Percentiles rank a stretch among this genome's conserved stretches.
phyloP scores from a whole-genome alignment of 2,797 vertebrate species.

The Phataginus tricuspis region DNA sequence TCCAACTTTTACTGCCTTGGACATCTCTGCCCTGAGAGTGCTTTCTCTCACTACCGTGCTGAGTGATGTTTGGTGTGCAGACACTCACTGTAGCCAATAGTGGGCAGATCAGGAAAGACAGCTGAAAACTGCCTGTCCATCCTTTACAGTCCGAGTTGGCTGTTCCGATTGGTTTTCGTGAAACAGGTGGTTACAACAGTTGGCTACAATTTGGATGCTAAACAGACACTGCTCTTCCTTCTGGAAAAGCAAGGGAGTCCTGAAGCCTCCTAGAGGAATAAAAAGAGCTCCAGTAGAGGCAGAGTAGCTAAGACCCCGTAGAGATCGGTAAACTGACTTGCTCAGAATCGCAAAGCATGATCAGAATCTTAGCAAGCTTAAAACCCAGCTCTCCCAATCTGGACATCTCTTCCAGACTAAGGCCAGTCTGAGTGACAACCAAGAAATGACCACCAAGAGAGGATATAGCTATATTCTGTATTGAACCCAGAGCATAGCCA shows the following conservation, averaged over 20 bases:
- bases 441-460: background rate
- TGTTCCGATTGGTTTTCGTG: background rate
- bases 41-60: background rate
- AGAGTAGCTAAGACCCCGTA: background rate
- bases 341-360: background rate
- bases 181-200: background rate
- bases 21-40: background rate
- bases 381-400: background rate
- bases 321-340: background rate
- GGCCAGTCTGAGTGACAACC: background rate
- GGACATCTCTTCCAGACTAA: background rate
- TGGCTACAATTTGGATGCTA: conserved; percentile 6
- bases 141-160: background rate
- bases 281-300: background rate
- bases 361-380: background rate
- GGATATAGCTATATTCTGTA: background rate
- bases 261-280: background rate
- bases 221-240: background rate
- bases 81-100: background rate
- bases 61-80: background rate
- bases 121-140: background rate
- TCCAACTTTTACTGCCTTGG: background rate
- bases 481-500: background rate
- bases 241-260: background rate
- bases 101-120: conserved; percentile 14